These are phyloP conservation scores for Oreohelix idahoensis DNA, from an alignment of 1,140 invertebrate species.

Conservation along the genomic window DNA sequence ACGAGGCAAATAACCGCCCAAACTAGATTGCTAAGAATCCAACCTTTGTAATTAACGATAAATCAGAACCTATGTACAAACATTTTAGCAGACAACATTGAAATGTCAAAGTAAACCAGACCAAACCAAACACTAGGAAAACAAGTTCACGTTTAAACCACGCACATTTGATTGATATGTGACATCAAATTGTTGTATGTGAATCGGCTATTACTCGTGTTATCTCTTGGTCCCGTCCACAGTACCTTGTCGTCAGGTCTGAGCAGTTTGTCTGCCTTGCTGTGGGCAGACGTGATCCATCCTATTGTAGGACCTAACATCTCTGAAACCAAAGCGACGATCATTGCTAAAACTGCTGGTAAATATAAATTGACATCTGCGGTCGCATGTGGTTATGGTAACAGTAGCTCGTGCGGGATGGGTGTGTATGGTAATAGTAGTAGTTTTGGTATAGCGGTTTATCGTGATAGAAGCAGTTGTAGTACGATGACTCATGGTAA, in stretches of 20 bases:
- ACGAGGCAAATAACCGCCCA: too few relatives aligned
- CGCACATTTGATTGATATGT: too few relatives aligned
- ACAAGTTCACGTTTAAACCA: too few relatives aligned
- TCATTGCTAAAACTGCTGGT: constrained; percentile 65
- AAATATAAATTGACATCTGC: neutral
- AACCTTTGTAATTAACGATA: too few relatives aligned
- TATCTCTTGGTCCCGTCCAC: neutral
- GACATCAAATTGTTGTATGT: too few relatives aligned
- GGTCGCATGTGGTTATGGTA: neutral
- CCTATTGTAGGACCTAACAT: constrained; percentile 53
- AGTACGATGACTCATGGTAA: neutral
- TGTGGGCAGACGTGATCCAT: constrained; percentile 86
- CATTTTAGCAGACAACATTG: too few relatives aligned
- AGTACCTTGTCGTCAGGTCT: constrained; percentile 80
- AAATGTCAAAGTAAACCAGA: too few relatives aligned
- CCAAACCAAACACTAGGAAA: too few relatives aligned
- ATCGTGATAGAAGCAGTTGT: constrained; percentile 27
- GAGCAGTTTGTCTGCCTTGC: constrained; percentile 88
- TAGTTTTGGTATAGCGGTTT: neutral
- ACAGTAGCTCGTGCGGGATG: neutral
- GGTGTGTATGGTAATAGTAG: too few relatives aligned
- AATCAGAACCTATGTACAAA: too few relatives aligned
- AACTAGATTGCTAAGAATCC: too few relatives aligned
- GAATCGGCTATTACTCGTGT: too few relatives aligned
- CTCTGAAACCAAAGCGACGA: constrained; percentile 61